Base-by-base conservation (phyloP, 2,113 vertebrate genomes). In the Riparia riparia region DNA sequence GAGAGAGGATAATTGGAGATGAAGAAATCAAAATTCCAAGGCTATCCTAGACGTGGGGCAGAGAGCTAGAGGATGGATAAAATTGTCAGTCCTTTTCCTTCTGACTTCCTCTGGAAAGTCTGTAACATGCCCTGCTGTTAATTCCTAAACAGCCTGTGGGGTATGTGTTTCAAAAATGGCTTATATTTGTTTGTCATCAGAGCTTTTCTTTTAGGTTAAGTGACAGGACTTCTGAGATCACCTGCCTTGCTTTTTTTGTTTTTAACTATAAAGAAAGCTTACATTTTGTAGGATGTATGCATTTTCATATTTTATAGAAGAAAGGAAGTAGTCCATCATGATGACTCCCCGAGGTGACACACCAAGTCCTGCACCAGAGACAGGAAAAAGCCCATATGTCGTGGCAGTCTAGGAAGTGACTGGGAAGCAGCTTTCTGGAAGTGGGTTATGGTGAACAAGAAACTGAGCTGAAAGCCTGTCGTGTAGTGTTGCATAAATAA, bases 381-480 rank as follows among this genome's bases (percentile, higher is more conserved):
- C 18, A 29, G 56, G 64, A 70, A 60, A 56, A 87, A 22, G 2
- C 17, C 10, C 9, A 1, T 50, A 7, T 0, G 0, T 26, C 0
- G 0, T 28, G 14, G 7, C 21, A 61, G 26, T 41, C 45, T 31
- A 14, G 20, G n/a, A 58, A 15, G 29, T 58, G 53, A 24, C 32
- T 77, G 78, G 25, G 41, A 72, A 72, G 44, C 20, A 42, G 44
- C 78, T 73, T 81, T 60, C 54, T 87, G 73, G 25, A 50, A 77
- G 15, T 28, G n/a, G 3, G 11, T 77, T 28, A 29, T 22, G 26
- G 47, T 60, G 41, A 72, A 20, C 37, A 81, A 24, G 21, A 56
- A 76, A 29, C 73, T 47, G 45, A 74, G 50, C 14, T 9, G 44
- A 66, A 51, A 56, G 37, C 12, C 58, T 69, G 22, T 50, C 0